Conservation (phyloP, 2,797 vertebrate species). For the Diceros bicornis region DNA sequence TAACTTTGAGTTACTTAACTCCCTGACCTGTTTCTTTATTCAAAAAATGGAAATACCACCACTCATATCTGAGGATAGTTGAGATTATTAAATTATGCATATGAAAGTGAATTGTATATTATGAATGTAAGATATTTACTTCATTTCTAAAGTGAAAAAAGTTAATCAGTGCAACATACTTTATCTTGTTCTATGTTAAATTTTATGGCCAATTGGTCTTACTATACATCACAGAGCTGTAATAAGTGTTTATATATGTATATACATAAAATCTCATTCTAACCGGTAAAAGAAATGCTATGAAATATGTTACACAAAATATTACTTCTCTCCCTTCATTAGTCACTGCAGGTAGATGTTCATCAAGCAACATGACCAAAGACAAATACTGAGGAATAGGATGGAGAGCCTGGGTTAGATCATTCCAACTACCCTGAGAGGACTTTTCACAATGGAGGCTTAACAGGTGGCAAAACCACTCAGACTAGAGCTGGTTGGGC, state of each 20-base stretch:
- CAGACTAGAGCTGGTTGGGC: not conserved
- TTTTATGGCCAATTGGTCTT: not conserved
- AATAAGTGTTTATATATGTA: not conserved
- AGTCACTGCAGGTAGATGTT: not conserved
- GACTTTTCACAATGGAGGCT: not conserved
- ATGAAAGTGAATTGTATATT: not conserved
- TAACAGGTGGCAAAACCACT: not conserved
- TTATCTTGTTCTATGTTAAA: slow-evolving; percentile 41
- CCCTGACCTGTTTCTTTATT: not conserved
- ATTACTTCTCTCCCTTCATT: not conserved
- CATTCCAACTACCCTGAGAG: not conserved
- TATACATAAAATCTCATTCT: not conserved
- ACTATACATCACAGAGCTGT: not conserved
- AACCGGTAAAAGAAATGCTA: not conserved
- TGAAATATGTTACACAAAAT: not conserved
- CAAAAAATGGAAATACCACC: slow-evolving; percentile 46
- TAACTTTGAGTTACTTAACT: not conserved
- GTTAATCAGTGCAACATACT: not conserved
- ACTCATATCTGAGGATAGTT: not conserved
- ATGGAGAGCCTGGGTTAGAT: not conserved
- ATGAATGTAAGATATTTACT: slow-evolving; percentile 19
- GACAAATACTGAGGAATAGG: not conserved
- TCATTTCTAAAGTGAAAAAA: slow-evolving; percentile 41
- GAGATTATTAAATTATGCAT: slow-evolving; percentile 36
- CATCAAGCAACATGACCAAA: not conserved